Conservation (phyloP, 2,888 invertebrate genomes). For the Odontocolon sp. region DNA sequence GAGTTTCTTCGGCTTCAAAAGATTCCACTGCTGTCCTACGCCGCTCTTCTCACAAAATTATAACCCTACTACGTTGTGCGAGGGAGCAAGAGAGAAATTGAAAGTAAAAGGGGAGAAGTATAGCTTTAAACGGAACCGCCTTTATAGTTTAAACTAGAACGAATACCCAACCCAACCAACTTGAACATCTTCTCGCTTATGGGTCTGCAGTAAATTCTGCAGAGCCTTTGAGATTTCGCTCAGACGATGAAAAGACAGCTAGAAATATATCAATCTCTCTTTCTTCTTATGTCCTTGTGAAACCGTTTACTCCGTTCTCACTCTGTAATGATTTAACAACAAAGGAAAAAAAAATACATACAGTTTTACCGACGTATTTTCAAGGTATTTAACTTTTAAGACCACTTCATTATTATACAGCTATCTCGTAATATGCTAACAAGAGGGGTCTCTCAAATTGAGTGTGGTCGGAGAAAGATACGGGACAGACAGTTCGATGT, state of each 20-base stretch:
- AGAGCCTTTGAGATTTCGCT: constrained; percentile 11
- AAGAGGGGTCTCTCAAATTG: constrained; percentile 17
- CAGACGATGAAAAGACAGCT: not conserved
- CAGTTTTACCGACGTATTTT: not conserved
- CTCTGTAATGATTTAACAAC: not conserved
- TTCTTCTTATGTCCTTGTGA: not conserved
- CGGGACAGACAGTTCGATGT: constrained; percentile 53
- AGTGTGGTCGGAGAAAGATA: constrained; percentile 40
- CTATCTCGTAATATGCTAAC: not conserved
- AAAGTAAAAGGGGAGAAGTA: not conserved
- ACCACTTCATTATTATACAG: not conserved
- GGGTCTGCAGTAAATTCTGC: not conserved
- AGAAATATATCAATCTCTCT: constrained; percentile 1
- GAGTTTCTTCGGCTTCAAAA: not conserved
- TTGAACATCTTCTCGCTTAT: constrained; percentile 5
- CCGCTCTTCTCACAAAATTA: constrained; percentile 14
- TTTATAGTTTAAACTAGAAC: constrained; percentile 25
- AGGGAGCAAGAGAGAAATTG: not conserved
- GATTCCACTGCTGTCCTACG: not conserved
- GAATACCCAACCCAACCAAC: not conserved
- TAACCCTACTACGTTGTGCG: not conserved
- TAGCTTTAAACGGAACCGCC: constrained; percentile 11
- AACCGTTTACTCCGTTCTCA: not conserved
- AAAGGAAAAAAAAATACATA: not conserved
- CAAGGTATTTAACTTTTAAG: not conserved